Evolutionary conservation across 92 coral and sea anemone species (phyloP).

Genomic region (Palythoa heliodiscus): DNA sequence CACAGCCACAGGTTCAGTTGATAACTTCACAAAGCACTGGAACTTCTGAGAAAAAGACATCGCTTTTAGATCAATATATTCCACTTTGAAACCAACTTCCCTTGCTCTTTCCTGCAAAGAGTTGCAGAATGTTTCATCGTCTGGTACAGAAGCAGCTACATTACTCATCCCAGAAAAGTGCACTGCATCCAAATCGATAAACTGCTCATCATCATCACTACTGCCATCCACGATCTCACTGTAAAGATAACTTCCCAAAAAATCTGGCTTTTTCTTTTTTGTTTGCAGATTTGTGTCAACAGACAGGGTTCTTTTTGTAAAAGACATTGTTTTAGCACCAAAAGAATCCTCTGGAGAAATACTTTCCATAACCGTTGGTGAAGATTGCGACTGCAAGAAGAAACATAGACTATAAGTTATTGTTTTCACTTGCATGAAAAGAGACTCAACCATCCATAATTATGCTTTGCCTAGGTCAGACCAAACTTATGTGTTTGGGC

Average conservation of each 20-base stretch:
- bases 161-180: not conserved
- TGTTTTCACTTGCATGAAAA: not conserved
- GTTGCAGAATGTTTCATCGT: conserved; percentile 33
- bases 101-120: conserved; percentile 41
- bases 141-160: not conserved
- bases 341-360: not conserved
- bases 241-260: conserved; percentile 41
- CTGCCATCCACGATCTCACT: not conserved
- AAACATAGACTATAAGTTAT: not conserved
- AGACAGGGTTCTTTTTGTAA: conserved; percentile 10
- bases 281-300: not conserved
- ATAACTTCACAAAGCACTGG: conserved; percentile 67
- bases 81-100: conserved; percentile 12
- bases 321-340: not conserved
- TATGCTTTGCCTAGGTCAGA: too few species aligned
- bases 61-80: conserved; percentile 53
- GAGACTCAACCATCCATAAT: not conserved
- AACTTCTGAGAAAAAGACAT: conserved; percentile 58
- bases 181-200: conserved; percentile 1
- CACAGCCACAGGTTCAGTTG: conserved; percentile 60
- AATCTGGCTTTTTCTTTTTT: conserved; percentile 39
- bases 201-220: not conserved
- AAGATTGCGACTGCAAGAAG: not conserved
- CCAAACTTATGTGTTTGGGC: too few species aligned
- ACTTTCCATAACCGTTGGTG: not conserved